Conservation (phyloP, 2,888 invertebrate genomes). For the Andrena trimmerana region DNA sequence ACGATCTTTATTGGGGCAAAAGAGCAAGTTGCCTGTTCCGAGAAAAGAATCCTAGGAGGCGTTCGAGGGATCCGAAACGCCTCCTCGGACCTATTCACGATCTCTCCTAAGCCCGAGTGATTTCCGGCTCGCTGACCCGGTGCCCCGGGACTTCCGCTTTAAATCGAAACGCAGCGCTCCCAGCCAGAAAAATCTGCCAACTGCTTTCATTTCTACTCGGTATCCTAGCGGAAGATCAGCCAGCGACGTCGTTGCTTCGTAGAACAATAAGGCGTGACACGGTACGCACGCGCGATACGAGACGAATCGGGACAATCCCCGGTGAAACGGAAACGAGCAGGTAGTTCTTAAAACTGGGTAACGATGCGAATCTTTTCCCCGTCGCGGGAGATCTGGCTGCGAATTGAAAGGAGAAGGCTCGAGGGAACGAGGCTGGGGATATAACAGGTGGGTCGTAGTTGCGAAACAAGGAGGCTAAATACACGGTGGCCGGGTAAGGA, state of each 20-base stretch:
- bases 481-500: slow-evolving; percentile 18
- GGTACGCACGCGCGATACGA: background rate
- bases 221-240: slow-evolving; percentile 29
- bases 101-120: background rate
- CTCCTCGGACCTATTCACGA: background rate
- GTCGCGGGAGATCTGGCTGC: background rate
- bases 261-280: slow-evolving; percentile 27
- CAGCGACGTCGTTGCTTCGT: slow-evolving; percentile 14
- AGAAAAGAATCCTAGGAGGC: background rate
- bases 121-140: slow-evolving; percentile 24
- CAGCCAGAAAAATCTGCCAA: background rate
- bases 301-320: background rate
- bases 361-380: background rate
- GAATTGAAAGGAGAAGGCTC: background rate
- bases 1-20: background rate
- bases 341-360: background rate
- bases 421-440: background rate
- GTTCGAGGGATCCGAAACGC: background rate
- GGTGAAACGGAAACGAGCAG: background rate
- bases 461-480: slow-evolving; percentile 8
- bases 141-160: slow-evolving; percentile 34
- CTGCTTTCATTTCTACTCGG: background rate
- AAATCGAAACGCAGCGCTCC: slow-evolving; percentile 21
- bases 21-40: background rate
- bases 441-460: slow-evolving; percentile 49